phyloP scores from a whole-genome alignment of 2,113 vertebrate species.

The Psittacula cyanocephala region DNA sequence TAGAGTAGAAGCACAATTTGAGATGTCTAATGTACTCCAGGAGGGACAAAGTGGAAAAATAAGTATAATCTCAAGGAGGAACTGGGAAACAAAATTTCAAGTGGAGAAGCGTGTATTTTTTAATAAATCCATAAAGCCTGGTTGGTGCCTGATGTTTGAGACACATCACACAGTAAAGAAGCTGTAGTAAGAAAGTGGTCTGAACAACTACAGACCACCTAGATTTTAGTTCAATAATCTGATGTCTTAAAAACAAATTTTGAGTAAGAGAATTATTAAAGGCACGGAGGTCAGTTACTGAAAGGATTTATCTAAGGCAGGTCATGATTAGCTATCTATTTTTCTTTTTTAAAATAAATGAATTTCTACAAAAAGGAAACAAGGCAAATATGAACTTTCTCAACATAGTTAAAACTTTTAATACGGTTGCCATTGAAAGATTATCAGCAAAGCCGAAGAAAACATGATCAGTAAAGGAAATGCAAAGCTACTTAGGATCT shows the following conservation, averaged over 20 bases:
- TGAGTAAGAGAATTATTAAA: background rate
- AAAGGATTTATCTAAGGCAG: background rate
- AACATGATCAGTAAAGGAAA: background rate
- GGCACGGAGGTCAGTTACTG: background rate
- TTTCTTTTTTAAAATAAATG: background rate
- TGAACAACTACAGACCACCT: background rate
- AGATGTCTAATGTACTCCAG: background rate
- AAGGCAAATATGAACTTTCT: background rate
- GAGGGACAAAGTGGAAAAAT: background rate
- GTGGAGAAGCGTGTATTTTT: background rate
- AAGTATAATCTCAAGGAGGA: background rate
- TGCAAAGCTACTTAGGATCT: background rate
- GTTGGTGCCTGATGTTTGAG: background rate
- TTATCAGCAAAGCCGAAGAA: background rate
- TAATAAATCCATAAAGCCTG: background rate
- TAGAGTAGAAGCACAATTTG: background rate
- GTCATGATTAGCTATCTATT: background rate
- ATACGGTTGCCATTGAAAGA: background rate
- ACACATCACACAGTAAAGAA: background rate
- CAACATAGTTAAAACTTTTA: background rate
- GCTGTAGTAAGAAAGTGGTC: background rate
- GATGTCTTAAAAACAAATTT: background rate
- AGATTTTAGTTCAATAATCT: background rate
- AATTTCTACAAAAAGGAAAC: background rate
- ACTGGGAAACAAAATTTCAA: background rate